Base-by-base conservation (phyloP, 1,140 invertebrate genomes). In the Reticulitermes speratus region DNA sequence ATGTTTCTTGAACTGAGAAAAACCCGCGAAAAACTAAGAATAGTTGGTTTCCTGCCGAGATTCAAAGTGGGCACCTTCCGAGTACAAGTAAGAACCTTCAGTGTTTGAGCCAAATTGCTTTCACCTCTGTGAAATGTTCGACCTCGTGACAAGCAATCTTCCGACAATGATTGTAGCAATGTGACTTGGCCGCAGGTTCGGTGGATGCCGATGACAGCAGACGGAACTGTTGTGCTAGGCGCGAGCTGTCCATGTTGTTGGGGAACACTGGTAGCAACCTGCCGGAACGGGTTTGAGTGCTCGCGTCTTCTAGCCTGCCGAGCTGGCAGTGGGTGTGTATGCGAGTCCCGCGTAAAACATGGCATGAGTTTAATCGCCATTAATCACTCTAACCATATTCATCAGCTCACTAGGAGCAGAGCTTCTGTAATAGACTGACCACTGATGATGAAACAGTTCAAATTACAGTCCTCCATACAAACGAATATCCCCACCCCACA, bases 351-450 rank as follows among this genome's bases (percentile, higher is more conserved):
- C 65, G 25, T 75, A 75, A 75, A 75, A 75, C 65, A 75, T 75
- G 65, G 65, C n/a, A 30, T 16, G 0, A n/a, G n/a, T 30, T 75
- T 75, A 75, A 75, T 75, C 65, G 16, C 65, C 65, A 75, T 75
- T 75, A 75, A 65, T 65, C 59, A 65, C 19, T 65, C 59, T 65
- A 65, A 65, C 59, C 59, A 65, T 65, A 65, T 65, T 75, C 65
- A 75, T 75, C 65, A 75, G 65, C 25, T 75, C 65, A 14, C n/a
- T 75, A 30, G 25, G 65, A 75, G n/a, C 7, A 75, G 65, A 75
- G 65, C 65, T 75, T n/a, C 65, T 75, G n/a, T 75, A 30, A 75
- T 65, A 59, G 65, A 30, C 65, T 75, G n/a, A 5, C 25, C 65
- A 75, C 65, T 75, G 25, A 30, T 75, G 6, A 75, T 16, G 14